phyloP scores from a whole-genome alignment of 2,113 vertebrate species.

The Paratilapia polleni region DNA sequence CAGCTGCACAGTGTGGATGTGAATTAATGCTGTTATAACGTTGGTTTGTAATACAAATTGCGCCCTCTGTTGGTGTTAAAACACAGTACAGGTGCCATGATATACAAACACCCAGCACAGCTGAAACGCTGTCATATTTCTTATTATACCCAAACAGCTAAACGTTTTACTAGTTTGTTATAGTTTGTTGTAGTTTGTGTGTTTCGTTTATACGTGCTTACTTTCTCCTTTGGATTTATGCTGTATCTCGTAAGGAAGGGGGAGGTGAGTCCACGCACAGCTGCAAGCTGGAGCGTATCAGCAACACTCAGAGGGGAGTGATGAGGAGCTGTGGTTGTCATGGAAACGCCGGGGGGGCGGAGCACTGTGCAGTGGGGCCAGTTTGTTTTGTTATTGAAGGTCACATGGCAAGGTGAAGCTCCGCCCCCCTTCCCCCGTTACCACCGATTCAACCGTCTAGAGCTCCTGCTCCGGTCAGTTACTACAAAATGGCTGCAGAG shows the following conservation, averaged over 20 bases:
- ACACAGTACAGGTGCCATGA: neutral
- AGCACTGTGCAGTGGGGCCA: constrained; percentile 37
- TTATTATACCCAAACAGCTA: neutral
- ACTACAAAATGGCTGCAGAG: constrained; percentile 94
- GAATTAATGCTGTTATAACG: neutral
- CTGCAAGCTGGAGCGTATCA: constrained; percentile 7
- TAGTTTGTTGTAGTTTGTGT: neutral
- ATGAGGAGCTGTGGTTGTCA: constrained; percentile 74
- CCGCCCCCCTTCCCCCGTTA: constrained; percentile 85
- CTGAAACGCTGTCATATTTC: neutral
- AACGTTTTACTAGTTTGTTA: neutral
- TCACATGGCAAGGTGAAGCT: constrained; percentile 77
- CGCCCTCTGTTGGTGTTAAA: constrained; percentile 69
- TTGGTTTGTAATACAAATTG: constrained; percentile 23
- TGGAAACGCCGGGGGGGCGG: constrained; percentile 72
- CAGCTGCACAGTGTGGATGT: neutral
- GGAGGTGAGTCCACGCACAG: neutral
- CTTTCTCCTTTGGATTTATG: neutral
- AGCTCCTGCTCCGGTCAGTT: constrained; percentile 86
- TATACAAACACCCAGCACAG: neutral
- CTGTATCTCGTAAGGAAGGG: neutral
- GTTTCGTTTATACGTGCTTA: neutral
- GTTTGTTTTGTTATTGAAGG: constrained; percentile 81
- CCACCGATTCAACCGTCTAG: constrained; percentile 80
- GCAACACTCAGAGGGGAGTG: constrained; percentile 7